Evolutionary conservation across 2,113 vertebrate genomes (phyloP), one percentile per base, ranked within the genome.

Genomic region (Percina caprodes): DNA sequence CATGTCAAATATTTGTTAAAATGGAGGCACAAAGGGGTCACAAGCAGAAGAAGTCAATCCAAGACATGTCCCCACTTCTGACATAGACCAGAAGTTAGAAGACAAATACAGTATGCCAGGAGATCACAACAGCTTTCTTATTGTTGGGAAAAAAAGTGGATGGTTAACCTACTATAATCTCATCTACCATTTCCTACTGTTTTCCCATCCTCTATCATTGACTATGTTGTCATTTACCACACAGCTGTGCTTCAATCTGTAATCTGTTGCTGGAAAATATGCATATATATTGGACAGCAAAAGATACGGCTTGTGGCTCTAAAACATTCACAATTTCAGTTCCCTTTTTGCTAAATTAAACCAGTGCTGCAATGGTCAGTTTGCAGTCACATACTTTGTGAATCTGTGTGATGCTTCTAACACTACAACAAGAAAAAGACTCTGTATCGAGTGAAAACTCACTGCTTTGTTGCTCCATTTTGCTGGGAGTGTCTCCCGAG

Each of bases 391-490:
- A 23, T 70, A 12, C 23, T 42, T 51, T 18, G 6, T 19, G 24
- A 62, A 48, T 19, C 49, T 35, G 26, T 21, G 49, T 42, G 26
- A 10, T 45, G 52, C 24, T 13, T 21, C 11, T 7, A 10, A 49
- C 15, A 16, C n/a, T 4, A 16, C 24, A 46, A 5, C 23, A 0
- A 54, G 33, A 76, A 23, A 61, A 48, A 23, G 15, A 54, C 18
- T 6, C 2, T 0, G 0, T 12, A 8, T 35, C 2, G 13, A 5
- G 6, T 14, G 54, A 23, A 18, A 10, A 30, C 94, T 96, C 88
- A 97, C 96, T 92, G 86, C 69, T 68, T 91, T 33, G 93, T 18
- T 85, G 86, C 21, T 94, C 94, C 95, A 96, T 95, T 90, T 42
- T 90, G 81, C 83, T 59, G 35, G 69, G 79, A 74, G 86, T 85